Evolutionary conservation across 2,888 invertebrate genomes (phyloP).

Genomic region (Cephus sareptanus): DNA sequence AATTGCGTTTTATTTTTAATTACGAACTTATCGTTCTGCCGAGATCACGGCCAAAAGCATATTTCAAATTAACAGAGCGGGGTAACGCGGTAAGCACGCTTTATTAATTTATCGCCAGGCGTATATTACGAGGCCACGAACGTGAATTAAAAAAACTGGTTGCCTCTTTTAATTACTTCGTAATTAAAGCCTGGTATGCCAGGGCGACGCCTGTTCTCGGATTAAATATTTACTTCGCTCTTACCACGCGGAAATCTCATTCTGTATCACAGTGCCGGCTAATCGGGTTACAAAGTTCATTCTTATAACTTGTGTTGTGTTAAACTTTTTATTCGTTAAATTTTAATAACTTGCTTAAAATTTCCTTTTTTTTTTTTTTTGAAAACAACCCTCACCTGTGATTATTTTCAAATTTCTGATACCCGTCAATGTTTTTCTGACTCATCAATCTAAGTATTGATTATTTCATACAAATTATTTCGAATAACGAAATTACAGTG

Average conservation of each 20-base stretch:
- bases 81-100: conserved; percentile 47
- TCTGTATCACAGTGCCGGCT: conserved; percentile 26
- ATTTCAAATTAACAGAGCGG: conserved; percentile 48
- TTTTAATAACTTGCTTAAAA: no score
- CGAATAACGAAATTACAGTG: no score
- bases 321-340: no score
- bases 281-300: conserved; percentile 32
- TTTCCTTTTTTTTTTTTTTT: no score
- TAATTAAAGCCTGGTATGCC: conserved; percentile 49
- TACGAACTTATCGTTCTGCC: conserved; percentile 51
- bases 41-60: conserved; percentile 27
- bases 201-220: conserved; percentile 25
- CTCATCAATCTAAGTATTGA: no score
- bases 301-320: no score
- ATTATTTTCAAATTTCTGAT: no score
- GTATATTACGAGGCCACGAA: conserved; percentile 44
- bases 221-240: conserved; percentile 34
- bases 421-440: no score
- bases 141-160: conserved; percentile 29
- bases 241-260: conserved; percentile 25
- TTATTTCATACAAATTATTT: no score
- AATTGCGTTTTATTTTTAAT: conserved; percentile 47
- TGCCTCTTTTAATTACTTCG: conserved; percentile 56
- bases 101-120: conserved; percentile 61
- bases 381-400: no score